These are phyloP conservation scores for Hypsopygia costalis DNA, from an alignment of 2,888 invertebrate genomes.

Conservation along the genomic window DNA sequence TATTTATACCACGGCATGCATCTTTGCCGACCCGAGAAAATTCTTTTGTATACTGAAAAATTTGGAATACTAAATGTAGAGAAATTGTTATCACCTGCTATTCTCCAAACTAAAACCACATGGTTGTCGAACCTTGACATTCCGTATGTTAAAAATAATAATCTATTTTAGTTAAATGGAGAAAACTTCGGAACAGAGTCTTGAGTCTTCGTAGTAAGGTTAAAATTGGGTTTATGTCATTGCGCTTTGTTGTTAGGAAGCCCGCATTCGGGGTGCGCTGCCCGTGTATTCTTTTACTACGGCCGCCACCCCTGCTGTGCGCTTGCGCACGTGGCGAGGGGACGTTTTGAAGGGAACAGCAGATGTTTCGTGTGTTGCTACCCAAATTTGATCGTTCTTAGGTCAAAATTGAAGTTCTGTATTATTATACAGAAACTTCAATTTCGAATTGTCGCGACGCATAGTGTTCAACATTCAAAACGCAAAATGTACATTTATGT, in stretches of 20 bases:
- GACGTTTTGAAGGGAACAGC: constrained; percentile 42
- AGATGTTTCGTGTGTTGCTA: constrained; percentile 59
- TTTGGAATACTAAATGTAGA: too few relatives aligned
- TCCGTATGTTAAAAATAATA: constrained; percentile 75
- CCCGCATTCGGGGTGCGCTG: constrained; percentile 67
- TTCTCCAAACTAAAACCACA: constrained; percentile 62
- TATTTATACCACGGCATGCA: too few relatives aligned
- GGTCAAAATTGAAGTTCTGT: too few relatives aligned
- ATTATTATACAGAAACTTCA: too few relatives aligned
- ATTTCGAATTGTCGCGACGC: too few relatives aligned
- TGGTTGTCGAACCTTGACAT: constrained; percentile 75
- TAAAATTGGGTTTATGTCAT: constrained; percentile 20
- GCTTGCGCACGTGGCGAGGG: constrained; percentile 67
- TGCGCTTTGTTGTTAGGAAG: constrained; percentile 28
- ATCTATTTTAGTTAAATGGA: constrained; percentile 57
- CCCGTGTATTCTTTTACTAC: constrained; percentile 53
- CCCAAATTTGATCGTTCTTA: constrained; percentile 20
- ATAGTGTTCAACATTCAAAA: too few relatives aligned
- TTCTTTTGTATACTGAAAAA: too few relatives aligned
- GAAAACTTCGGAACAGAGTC: constrained; percentile 37
- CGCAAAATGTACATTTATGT: too few relatives aligned
- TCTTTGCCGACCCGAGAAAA: too few relatives aligned
- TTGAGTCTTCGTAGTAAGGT: constrained; percentile 40
- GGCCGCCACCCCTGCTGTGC: constrained; percentile 67
- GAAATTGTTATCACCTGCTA: constrained; percentile 58